phyloP scores from a whole-genome alignment of 2,888 invertebrate genomes.

The Sturmia bella region DNA sequence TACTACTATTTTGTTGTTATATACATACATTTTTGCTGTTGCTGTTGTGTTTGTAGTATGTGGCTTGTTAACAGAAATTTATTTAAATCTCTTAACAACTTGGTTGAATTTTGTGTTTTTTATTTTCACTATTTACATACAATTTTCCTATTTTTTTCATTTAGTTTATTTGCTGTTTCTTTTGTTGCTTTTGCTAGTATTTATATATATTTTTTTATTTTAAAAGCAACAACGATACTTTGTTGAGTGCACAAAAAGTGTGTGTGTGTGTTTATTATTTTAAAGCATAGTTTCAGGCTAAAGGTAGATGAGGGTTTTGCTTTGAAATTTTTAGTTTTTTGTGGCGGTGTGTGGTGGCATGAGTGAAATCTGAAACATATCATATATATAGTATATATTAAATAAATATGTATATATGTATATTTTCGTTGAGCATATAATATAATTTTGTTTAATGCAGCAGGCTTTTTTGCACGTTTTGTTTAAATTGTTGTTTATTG shows the following conservation, averaged over 20 bases:
- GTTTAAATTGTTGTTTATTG: no score
- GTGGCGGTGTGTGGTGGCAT: background rate
- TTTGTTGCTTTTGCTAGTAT: background rate
- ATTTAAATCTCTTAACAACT: slow-evolving; percentile 64
- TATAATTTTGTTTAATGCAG: background rate
- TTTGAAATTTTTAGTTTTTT: slow-evolving; percentile 28
- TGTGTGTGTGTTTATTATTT: background rate
- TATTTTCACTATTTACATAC: background rate
- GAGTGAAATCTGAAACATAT: background rate
- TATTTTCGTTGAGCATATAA: background rate
- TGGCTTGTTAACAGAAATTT: slow-evolving; percentile 63
- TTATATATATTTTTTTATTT: background rate
- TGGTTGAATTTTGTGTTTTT: slow-evolving; percentile 3
- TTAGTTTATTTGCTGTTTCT: background rate
- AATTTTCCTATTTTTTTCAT: slow-evolving; percentile 1
- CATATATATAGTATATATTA: slow-evolving; percentile 20
- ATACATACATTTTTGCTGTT: background rate
- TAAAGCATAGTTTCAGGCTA: slow-evolving; percentile 54
- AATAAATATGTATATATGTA: background rate
- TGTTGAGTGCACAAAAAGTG: background rate
- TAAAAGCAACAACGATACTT: background rate
- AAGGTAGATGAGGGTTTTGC: slow-evolving; percentile 25
- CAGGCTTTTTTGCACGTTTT: background rate
- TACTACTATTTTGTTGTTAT: background rate
- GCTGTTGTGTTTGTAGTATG: slow-evolving; percentile 28